Base-by-base conservation (phyloP, 2,888 invertebrate genomes). In the Protonemura montana region DNA sequence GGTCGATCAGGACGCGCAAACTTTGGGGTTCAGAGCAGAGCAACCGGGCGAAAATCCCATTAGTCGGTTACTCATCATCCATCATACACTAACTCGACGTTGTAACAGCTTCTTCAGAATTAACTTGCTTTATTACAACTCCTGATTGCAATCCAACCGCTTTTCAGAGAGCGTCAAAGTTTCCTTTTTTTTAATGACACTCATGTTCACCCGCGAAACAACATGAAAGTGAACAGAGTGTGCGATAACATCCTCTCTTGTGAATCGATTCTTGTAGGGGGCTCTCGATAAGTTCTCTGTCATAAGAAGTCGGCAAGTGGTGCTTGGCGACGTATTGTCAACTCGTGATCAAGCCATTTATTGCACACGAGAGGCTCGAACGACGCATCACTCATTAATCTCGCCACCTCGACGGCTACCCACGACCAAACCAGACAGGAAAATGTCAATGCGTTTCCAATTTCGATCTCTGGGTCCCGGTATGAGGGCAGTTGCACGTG, bases 61-160 rank as follows among this genome's bases (percentile, higher is more conserved):
- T 59, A 59, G 59, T 59, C 59, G 59, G 21, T 59, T 59, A 59
- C 59, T 59, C 59, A 59, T 59, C 59, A 59, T 59, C 59, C 59
- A 59, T 59, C 59, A 59, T 59, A 35, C 35, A 35, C 35, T 35
- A 21, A 59, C 59, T 59, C 59, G 59, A 59, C 59, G 13, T 21
- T 59, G 59, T 59, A 59, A 59, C 59, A 59, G 59, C 59, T 59
- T 59, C 59, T 59, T 59, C 59, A 59, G 59, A 59, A 59, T 59
- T 10, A 59, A 59, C 6, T 59, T 59, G 59, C 21, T 59, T 21
- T 59, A 59, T 59, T 59, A 59, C 21, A 59, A 21, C 59, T 35
- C 59, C 59, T 59, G 59, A 59, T 59, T 59, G 59, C 59, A 59
- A 59, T 59, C 59, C 59, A 59, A 2, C 59, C 1, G 59, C 59